Conservation (phyloP, 2,113 vertebrate species). For the Ramphastos sulfuratus region DNA sequence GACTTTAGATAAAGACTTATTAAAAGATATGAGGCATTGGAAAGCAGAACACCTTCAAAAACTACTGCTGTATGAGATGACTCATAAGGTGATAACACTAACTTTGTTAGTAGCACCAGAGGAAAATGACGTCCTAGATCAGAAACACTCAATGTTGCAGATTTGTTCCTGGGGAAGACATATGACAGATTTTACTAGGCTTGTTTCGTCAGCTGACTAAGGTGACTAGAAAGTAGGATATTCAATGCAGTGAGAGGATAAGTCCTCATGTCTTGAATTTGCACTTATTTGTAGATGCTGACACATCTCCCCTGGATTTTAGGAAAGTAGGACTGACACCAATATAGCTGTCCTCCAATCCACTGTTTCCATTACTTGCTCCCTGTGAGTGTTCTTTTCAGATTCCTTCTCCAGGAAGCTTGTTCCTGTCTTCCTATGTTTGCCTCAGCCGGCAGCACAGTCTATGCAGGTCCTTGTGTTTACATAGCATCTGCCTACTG, state of each 20-base stretch:
- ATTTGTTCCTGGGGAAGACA: slow-evolving; percentile 48
- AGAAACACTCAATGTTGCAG: slow-evolving; percentile 31
- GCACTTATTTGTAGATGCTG: not conserved
- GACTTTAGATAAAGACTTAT: slow-evolving; percentile 24
- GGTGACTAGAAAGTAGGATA: slow-evolving; percentile 36
- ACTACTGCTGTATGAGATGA: slow-evolving; percentile 12
- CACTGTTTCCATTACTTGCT: not conserved
- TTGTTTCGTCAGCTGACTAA: slow-evolving; percentile 62
- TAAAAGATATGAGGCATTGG: slow-evolving; percentile 13
- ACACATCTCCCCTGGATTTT: not conserved
- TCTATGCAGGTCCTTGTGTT: not conserved
- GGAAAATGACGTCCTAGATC: slow-evolving; percentile 42
- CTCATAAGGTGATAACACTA: not conserved
- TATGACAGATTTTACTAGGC: slow-evolving; percentile 18
- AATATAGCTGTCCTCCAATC: not conserved
- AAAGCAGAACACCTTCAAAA: slow-evolving; percentile 36
- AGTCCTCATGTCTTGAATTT: not conserved
- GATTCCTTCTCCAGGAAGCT: not conserved
- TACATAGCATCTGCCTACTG: not conserved
- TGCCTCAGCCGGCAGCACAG: not conserved
- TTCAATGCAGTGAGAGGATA: not conserved
- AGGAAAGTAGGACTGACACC: not conserved
- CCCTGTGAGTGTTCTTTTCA: not conserved
- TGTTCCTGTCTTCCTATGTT: not conserved
- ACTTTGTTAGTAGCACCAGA: slow-evolving; percentile 35